Conservation (phyloP, 1,140 invertebrate species). For the Trigoniulus corallinus region DNA sequence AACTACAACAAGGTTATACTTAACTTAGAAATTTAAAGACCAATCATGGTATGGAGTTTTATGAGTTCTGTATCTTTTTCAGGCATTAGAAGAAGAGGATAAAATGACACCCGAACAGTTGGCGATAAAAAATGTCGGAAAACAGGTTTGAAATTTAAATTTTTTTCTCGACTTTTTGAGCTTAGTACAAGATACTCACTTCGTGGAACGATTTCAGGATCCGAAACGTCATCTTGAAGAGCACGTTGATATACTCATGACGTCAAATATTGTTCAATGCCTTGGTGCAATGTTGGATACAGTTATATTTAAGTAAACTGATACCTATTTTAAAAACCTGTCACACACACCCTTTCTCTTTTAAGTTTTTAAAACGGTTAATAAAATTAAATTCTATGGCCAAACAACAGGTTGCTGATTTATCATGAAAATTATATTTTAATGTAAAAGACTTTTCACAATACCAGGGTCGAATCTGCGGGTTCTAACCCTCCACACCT, state of each 20-base stretch:
- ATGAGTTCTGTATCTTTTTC: constrained; percentile 12
- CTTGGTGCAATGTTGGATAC: constrained; percentile 97
- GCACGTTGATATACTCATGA: constrained; percentile 93
- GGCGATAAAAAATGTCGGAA: constrained; percentile 99
- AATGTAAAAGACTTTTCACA: no score
- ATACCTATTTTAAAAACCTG: no score
- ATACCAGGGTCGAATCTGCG: no score
- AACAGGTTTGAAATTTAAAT: constrained; percentile 41
- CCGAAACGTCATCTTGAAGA: constrained; percentile 99
- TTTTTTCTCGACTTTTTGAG: not conserved
- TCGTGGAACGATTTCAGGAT: constrained; percentile 34
- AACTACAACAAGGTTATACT: constrained; percentile 85
- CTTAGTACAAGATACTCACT: not conserved
- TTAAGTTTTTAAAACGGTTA: no score
- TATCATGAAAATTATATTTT: no score
- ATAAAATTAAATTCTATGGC: no score
- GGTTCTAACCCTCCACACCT: no score
- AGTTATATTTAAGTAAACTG: constrained; percentile 74
- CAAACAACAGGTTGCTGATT: no score
- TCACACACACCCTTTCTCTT: no score
- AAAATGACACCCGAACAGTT: constrained; percentile 99
- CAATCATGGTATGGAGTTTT: constrained; percentile 12
- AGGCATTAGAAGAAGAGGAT: constrained; percentile 96
- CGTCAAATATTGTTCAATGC: constrained; percentile 96
- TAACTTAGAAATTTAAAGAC: no score